Evolutionary conservation across 2,113 vertebrate species (phyloP), one percentile per base, ranked within the genome.

Genomic region (Todiramphus chloris): DNA sequence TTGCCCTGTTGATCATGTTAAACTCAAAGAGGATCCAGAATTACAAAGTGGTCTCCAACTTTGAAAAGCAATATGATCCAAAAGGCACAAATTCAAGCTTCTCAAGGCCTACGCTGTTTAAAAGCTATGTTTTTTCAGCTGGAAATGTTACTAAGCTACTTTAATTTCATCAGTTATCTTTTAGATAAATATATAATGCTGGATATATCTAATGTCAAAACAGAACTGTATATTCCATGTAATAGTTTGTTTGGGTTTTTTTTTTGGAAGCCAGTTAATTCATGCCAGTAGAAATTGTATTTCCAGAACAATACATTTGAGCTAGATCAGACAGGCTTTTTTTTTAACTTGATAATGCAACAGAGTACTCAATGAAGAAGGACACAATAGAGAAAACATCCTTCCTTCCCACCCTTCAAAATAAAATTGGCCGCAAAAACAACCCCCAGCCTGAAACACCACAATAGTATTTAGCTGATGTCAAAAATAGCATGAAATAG

Each of bases 101-200:
- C 75, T 59, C 72, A 70, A 88, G 16, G 33, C 21, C 41, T 83
- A 41, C 28, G 37, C 16, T 66, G 13, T 53, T 62, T 17, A 80
- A 83, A 85, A 58, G 6, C 16, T 69, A 41, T 84, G 75, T 41
- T 95, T 87, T 92, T 77, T 58, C 84, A 93, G 85, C 76, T 97
- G 85, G 55, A 85, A 6, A 55, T 83, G 19, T n/a, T 69, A 79
- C 48, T 92, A 28, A 92, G 55, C 55, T 90, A 79, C 55, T 92
- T 92, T 76, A 79, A 69, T 91, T 83, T 66, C 30, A 68, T 90
- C 37, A 66, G 13, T 74, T 90, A 74, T 74, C 35, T 74, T 86
- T 86, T 43, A 92, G 44, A 86, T 69, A 93, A 90, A 90, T 53
- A 78, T 31, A 70, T 90, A 80, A 88, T 56, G 39, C n/a, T 64